A percentile compares a stretch with the other conserved stretches of the same genome.
Evolutionary conservation across 2,888 invertebrate species (phyloP).

Genomic region (Andrena minutula): DNA sequence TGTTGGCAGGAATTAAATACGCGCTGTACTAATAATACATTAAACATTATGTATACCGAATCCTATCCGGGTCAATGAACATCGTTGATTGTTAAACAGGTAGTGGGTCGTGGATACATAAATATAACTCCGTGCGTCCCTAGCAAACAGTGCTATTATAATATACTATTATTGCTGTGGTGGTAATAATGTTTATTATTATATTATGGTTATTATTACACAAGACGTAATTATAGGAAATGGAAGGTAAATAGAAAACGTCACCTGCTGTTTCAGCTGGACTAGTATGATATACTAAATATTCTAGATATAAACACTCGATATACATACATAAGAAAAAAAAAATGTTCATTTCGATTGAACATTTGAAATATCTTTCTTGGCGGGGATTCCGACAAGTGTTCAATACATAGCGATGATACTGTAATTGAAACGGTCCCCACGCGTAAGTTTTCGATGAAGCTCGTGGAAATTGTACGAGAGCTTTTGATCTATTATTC

Average conservation of each 20-base stretch:
- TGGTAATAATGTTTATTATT: constrained; percentile 81
- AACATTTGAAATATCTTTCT: constrained; percentile 74
- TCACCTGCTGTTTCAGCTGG: constrained; percentile 70
- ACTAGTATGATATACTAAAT: constrained; percentile 71
- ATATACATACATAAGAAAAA: constrained; percentile 60
- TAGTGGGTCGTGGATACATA: constrained; percentile 73
- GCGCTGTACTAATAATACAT: constrained; percentile 68
- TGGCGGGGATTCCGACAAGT: constrained; percentile 73
- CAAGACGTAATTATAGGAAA: constrained; percentile 75
- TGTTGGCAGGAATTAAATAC: constrained; percentile 56
- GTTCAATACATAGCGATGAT: constrained; percentile 76
- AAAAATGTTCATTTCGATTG: constrained; percentile 73
- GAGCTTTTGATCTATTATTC: constrained; percentile 75
- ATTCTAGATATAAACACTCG: constrained; percentile 65
- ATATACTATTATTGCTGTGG: constrained; percentile 80
- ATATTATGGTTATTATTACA: constrained; percentile 78
- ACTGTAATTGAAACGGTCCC: constrained; percentile 78
- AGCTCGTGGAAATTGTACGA: constrained; percentile 73
- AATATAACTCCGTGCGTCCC: constrained; percentile 71
- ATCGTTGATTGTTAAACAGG: constrained; percentile 74
- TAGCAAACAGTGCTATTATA: constrained; percentile 77
- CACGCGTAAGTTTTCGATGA: constrained; percentile 72
- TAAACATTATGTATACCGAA: constrained; percentile 69
- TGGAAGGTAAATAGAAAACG: constrained; percentile 67
- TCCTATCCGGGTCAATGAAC: constrained; percentile 72